Evolutionary conservation across 92 coral and sea anemone genomes (phyloP).

Genomic region (Phymanthus crucifer): DNA sequence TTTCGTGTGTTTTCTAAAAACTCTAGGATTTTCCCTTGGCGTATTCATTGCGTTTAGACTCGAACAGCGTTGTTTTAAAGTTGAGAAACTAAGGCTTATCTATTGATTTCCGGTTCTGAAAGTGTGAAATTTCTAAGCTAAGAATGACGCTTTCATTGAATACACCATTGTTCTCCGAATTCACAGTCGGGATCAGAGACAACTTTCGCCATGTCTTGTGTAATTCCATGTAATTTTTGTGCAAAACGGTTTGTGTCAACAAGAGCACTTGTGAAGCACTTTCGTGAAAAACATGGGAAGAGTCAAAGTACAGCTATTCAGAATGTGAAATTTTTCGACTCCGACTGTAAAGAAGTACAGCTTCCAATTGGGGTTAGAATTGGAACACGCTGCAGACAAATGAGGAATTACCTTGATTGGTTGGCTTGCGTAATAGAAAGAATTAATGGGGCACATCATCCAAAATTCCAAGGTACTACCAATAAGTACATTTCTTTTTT

Average conservation of each 20-base stretch:
- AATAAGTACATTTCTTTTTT: not conserved
- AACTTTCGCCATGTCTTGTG: conserved; percentile 5
- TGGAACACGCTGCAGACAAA: not conserved
- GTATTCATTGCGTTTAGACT: too few species aligned
- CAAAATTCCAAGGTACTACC: conserved; percentile 7
- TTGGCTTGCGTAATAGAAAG: not conserved
- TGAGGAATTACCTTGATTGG: not conserved
- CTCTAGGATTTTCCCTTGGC: too few species aligned
- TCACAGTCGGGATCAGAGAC: too few species aligned
- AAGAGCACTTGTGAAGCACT: not conserved
- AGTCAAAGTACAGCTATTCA: not conserved
- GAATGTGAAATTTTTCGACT: not conserved
- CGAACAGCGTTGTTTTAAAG: not conserved
- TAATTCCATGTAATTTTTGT: conserved; percentile 3
- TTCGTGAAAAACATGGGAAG: not conserved
- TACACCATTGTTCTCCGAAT: not conserved
- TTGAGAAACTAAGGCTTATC: not conserved
- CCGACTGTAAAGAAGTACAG: not conserved
- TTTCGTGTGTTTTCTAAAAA: conserved; percentile 15
- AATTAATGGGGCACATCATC: conserved; percentile 2
- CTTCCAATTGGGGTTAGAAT: not conserved
- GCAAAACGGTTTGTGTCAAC: not conserved
- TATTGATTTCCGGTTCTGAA: not conserved
- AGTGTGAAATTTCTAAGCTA: conserved; percentile 2
- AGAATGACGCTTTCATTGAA: not conserved